Conservation (phyloP, 1,140 invertebrate species). For the Popillia japonica region DNA sequence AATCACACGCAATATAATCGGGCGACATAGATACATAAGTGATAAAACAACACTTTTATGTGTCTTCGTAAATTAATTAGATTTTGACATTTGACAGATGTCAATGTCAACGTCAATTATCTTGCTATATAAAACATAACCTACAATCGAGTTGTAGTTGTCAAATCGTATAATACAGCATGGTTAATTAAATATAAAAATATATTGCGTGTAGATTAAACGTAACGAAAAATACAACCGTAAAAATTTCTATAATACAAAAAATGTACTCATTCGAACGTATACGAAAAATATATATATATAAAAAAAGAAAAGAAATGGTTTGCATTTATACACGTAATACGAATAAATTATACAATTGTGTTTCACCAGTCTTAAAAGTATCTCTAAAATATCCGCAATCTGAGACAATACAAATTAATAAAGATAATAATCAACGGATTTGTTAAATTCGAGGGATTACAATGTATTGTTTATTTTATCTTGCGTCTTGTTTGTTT, state of each 20-base stretch:
- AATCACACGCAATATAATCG: too few relatives aligned
- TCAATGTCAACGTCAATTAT: too few relatives aligned
- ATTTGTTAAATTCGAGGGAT: constrained; percentile 14
- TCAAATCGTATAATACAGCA: too few relatives aligned
- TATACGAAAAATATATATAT: too few relatives aligned
- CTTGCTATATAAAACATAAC: too few relatives aligned
- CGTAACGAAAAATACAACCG: not conserved
- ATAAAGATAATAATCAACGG: not conserved
- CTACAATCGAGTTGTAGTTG: too few relatives aligned
- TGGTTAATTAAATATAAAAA: too few relatives aligned
- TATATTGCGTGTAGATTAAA: not conserved
- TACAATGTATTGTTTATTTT: not conserved
- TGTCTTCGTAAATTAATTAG: too few relatives aligned
- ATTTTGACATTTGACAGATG: too few relatives aligned
- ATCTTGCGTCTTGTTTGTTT: not conserved
- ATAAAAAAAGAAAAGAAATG: not conserved
- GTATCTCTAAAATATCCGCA: constrained; percentile 10
- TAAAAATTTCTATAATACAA: not conserved
- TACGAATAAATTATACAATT: constrained; percentile 20
- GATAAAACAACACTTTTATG: too few relatives aligned
- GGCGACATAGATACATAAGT: too few relatives aligned
- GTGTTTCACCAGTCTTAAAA: constrained; percentile 21
- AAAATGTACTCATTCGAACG: not conserved
- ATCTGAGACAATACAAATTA: not conserved
- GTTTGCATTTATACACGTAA: not conserved